phyloP scores from a whole-genome alignment of 1,140 invertebrate species.

The Drosophila pruinosa region DNA sequence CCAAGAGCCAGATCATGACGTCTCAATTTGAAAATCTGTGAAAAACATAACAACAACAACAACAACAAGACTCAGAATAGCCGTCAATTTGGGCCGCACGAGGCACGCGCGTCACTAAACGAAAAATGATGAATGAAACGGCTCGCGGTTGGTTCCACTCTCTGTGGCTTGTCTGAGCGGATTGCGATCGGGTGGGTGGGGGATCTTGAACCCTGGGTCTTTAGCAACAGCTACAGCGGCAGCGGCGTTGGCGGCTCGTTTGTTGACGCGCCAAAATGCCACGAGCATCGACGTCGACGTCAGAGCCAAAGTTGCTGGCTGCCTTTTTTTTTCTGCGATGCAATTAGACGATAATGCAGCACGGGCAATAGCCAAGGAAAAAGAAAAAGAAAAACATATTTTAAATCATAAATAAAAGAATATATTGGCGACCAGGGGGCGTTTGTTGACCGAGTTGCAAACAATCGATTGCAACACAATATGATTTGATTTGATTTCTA shows the following conservation, averaged over 20 bases:
- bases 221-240: constrained; percentile 17
- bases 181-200: constrained; percentile 22
- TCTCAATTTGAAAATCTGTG: constrained; percentile 72
- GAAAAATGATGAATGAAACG: constrained; percentile 75
- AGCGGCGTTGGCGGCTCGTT: constrained; percentile 69
- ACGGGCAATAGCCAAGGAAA: constrained; percentile 27
- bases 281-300: constrained; percentile 46
- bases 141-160: constrained; percentile 53
- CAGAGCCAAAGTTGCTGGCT: not conserved
- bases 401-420: constrained; percentile 45
- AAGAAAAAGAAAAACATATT: constrained; percentile 40
- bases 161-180: not conserved
- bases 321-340: constrained; percentile 45
- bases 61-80: constrained; percentile 2
- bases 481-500: constrained; percentile 38
- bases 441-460: constrained; percentile 12
- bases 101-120: constrained; percentile 78
- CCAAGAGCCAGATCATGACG: constrained; percentile 58
- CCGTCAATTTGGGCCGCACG: constrained; percentile 65
- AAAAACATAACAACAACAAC: constrained; percentile 42
- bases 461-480: constrained; percentile 60
- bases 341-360: constrained; percentile 75
- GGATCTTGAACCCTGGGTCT: constrained; percentile 32
- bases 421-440: constrained; percentile 44
- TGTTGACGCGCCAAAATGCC: constrained; percentile 77